Conservation (phyloP, 2,113 vertebrate species). For the Ptilonorhynchus violaceus region DNA sequence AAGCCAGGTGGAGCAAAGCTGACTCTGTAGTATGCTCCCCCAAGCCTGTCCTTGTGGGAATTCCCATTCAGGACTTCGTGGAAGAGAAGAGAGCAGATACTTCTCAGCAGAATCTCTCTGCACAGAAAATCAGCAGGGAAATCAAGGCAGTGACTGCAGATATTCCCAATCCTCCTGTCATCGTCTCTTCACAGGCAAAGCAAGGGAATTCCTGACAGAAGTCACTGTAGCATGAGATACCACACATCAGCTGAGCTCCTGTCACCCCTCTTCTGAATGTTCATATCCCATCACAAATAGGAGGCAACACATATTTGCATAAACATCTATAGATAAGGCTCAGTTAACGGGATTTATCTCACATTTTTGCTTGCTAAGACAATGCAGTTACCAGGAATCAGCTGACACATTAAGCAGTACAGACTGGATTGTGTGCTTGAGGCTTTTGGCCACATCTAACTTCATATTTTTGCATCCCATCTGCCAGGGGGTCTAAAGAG, state of each 20-base stretch:
- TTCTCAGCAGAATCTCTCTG: background rate
- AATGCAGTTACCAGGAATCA: background rate
- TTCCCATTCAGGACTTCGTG: background rate
- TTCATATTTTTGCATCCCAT: background rate
- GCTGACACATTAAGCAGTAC: background rate
- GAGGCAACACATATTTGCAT: background rate
- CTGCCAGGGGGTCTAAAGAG: background rate
- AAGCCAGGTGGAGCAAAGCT: background rate
- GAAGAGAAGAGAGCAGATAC: background rate
- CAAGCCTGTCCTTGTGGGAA: background rate
- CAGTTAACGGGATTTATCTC: background rate
- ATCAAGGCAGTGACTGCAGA: conserved; percentile 2
- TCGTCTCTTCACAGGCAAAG: background rate
- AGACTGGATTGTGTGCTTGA: background rate
- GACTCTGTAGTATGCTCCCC: background rate
- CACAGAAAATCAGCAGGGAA: conserved; percentile 4
- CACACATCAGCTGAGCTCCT: background rate
- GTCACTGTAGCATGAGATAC: background rate
- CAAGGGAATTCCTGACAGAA: conserved; percentile 30
- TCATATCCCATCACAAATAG: background rate
- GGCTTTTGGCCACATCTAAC: background rate
- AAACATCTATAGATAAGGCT: background rate
- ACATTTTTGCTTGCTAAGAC: background rate
- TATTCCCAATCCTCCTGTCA: background rate
- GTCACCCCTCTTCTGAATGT: background rate